A percentile compares a stretch with the other conserved stretches of the same genome.
These are phyloP conservation scores for Aelia acuminata DNA, from an alignment of 2,888 invertebrate species.

Conservation along the genomic window DNA sequence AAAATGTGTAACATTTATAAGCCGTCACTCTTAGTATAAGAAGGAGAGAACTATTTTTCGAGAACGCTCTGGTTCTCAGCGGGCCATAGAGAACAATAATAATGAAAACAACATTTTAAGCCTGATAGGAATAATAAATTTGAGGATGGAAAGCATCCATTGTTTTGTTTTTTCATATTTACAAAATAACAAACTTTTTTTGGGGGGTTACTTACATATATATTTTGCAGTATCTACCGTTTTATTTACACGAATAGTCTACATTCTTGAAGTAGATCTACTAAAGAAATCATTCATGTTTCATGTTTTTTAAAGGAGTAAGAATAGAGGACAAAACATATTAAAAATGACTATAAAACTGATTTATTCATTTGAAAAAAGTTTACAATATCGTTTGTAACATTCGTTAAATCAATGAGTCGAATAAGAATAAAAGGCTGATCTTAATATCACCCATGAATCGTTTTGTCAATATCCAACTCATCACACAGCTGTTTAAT, in stretches of 20 bases:
- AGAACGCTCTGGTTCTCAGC: no score
- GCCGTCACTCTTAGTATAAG: no score
- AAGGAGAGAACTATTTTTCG: no score
- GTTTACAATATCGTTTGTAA: slow-evolving; percentile 2
- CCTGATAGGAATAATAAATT: no score
- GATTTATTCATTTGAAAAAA: slow-evolving; percentile 44
- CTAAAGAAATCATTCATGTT: not conserved
- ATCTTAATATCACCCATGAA: not conserved
- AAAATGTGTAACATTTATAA: no score
- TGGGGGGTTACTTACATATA: no score
- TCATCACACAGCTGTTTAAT: slow-evolving; percentile 28
- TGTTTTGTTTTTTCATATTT: no score
- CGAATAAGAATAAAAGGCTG: slow-evolving; percentile 44
- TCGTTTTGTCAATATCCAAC: slow-evolving; percentile 46
- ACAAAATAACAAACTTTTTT: no score
- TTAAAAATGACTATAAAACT: slow-evolving; percentile 47
- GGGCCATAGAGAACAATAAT: no score
- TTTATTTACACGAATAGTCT: not conserved
- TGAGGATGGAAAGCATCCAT: no score
- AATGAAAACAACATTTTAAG: no score
- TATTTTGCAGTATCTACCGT: no score
- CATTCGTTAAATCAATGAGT: slow-evolving; percentile 29
- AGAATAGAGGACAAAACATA: not conserved
- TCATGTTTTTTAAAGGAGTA: not conserved
- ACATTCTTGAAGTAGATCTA: not conserved